These are phyloP conservation scores for Xiphorhynchus elegans DNA, from an alignment of 2,113 vertebrate genomes.

Conservation along the genomic window DNA sequence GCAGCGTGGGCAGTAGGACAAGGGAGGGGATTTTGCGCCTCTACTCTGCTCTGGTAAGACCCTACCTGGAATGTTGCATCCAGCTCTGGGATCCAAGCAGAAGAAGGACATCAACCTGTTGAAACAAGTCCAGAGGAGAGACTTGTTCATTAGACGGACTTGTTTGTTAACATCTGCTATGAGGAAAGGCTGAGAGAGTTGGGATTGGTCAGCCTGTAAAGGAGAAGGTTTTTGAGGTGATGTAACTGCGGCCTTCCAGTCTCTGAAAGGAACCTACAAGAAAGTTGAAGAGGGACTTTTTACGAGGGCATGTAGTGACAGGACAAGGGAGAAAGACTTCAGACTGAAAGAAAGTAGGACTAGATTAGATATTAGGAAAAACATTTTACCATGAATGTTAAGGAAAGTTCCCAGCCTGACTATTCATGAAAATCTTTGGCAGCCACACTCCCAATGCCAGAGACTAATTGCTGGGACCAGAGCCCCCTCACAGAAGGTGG, in stretches of 20 bases:
- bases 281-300: background rate
- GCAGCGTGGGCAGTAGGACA: too few species aligned
- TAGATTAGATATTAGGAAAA: background rate
- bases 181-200: background rate
- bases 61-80: too few species aligned
- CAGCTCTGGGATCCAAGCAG: too few species aligned
- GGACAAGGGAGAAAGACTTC: background rate
- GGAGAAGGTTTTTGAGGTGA: background rate
- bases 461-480: background rate
- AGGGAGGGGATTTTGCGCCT: too few species aligned
- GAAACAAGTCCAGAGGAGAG: background rate
- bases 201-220: background rate
- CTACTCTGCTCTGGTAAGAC: too few species aligned
- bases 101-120: rapidly evolving
- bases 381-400: background rate
- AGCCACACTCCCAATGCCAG: too few species aligned
- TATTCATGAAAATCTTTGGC: background rate
- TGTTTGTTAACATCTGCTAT: background rate
- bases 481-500: background rate
- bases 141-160: too few species aligned
- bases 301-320: background rate
- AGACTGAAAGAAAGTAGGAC: background rate
- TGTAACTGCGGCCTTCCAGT: background rate
- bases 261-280: background rate
- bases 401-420: background rate